A percentile compares a stretch with the other conserved stretches of the same genome.
Evolutionary conservation across 2,113 vertebrate genomes (phyloP).

Genomic region (Anser cygnoides): DNA sequence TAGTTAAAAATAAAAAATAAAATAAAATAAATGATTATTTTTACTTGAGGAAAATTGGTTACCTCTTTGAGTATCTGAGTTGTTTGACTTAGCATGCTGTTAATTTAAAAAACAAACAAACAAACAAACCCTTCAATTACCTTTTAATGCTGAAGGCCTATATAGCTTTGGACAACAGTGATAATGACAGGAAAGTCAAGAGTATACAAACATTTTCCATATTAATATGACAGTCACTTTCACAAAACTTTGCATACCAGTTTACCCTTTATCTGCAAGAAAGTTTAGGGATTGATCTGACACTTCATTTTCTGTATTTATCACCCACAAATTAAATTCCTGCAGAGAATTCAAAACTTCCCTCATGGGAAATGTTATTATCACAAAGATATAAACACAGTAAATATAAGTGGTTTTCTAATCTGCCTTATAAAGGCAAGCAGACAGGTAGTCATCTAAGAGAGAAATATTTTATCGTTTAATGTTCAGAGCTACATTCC

Average conservation of each 20-base stretch:
- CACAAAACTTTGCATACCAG: not conserved
- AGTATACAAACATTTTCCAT: not conserved
- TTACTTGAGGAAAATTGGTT: not conserved
- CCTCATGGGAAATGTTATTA: not conserved
- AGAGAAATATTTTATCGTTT: not conserved
- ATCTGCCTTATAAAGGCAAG: not conserved
- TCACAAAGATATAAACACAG: not conserved
- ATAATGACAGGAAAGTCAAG: not conserved
- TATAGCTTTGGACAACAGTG: not conserved
- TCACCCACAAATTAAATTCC: constrained; percentile 4
- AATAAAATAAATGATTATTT: not conserved
- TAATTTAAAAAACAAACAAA: not conserved
- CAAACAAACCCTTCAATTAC: not conserved
- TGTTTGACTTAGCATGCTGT: not conserved
- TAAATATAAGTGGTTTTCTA: not conserved
- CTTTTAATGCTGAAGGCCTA: not conserved
- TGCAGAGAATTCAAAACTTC: constrained; percentile 3
- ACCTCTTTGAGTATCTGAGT: not conserved
- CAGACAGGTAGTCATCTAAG: not conserved
- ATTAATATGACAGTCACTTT: not conserved
- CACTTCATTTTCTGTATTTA: not conserved
- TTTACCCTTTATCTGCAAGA: constrained; percentile 8
- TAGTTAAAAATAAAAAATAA: not conserved
- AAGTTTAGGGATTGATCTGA: not conserved
- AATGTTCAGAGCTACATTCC: not conserved